phyloP scores from a whole-genome alignment of 2,888 invertebrate genomes.

The Tenthredo amoena region DNA sequence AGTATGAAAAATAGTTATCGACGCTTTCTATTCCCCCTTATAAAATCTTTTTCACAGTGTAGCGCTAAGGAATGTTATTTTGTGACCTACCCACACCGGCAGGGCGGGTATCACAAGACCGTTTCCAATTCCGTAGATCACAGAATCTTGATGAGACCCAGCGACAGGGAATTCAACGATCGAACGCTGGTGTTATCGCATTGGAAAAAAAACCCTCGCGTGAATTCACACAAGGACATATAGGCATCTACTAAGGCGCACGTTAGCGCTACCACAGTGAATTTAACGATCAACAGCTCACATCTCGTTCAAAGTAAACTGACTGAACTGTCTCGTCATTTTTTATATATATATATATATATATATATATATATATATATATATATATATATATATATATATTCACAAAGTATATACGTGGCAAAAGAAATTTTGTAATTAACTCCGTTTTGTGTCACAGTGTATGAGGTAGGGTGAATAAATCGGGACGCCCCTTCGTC shows the following conservation, averaged over 20 bases:
- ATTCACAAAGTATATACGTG: not conserved
- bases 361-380: too few relatives aligned
- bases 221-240: not conserved
- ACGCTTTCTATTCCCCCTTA: not conserved
- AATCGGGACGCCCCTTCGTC: constrained; percentile 33
- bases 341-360: too few relatives aligned
- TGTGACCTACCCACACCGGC: not conserved
- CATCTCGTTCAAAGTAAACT: constrained; percentile 22
- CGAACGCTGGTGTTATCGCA: constrained; percentile 27
- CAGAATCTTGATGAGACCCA: constrained; percentile 16
- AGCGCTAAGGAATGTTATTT: not conserved
- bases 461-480: not conserved
- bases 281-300: constrained; percentile 28
- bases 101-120: not conserved
- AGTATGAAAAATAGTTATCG: not conserved
- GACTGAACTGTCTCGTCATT: constrained; percentile 18
- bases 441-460: not conserved
- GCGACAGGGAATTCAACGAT: constrained; percentile 27
- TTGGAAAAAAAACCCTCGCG: not conserved
- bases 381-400: too few relatives aligned
- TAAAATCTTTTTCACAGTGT: not conserved
- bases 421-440: not conserved
- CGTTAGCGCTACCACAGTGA: constrained; percentile 22
- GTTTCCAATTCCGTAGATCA: constrained; percentile 33
- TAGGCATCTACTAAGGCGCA: not conserved